Percentiles rank a stretch among this genome's conserved stretches.
Evolutionary conservation across 2,888 invertebrate genomes (phyloP).

Genomic region (Hypomecis atomaria): DNA sequence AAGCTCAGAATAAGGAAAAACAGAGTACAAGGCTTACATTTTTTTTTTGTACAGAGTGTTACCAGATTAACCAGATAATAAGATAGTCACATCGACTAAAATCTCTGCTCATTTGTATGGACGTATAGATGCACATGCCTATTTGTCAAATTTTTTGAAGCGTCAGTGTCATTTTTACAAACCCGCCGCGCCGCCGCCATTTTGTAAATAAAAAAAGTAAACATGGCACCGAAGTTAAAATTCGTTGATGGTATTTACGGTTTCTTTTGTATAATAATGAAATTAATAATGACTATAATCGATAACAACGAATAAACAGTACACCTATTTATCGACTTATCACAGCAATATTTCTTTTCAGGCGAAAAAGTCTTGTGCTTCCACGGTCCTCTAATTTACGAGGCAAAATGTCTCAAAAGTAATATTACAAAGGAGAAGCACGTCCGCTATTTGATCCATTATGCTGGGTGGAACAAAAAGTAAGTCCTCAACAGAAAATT

Average conservation of each 20-base stretch:
- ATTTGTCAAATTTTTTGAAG: not conserved
- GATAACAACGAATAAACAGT: not conserved
- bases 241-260: constrained; percentile 87
- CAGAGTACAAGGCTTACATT: no score
- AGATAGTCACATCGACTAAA: no score
- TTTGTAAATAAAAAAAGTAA: constrained; percentile 42
- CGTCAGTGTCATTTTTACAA: constrained; percentile 1
- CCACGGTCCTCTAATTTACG: constrained; percentile 97
- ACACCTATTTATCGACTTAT: not conserved
- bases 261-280: not conserved
- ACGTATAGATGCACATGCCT: not conserved
- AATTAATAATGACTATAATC: no score
- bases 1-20: no score
- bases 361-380: constrained; percentile 97
- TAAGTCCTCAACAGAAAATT: constrained; percentile 70
- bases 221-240: constrained; percentile 87
- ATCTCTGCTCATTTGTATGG: no score
- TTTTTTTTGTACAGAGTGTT: no score
- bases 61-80: no score
- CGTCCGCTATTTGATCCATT: constrained; percentile 96
- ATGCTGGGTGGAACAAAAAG: constrained; percentile 99
- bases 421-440: constrained; percentile 93
- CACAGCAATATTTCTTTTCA: constrained; percentile 65
- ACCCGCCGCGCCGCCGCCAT: constrained; percentile 25
- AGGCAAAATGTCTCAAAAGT: constrained; percentile 97